These are phyloP conservation scores for Hylaeus anthracinus DNA, from an alignment of 1,140 invertebrate species.

Conservation along the genomic window DNA sequence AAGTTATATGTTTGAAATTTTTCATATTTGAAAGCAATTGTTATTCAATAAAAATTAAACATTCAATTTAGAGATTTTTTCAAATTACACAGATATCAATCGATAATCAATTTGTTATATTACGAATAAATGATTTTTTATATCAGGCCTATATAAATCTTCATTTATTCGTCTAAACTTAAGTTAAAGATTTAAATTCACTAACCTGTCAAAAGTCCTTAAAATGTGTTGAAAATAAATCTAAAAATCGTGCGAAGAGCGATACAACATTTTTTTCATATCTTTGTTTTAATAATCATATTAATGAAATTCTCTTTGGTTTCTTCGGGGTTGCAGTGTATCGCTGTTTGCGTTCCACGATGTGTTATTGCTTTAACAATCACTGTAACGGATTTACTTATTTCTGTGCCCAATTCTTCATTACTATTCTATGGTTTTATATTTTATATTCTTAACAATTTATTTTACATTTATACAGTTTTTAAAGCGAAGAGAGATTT, in stretches of 20 bases:
- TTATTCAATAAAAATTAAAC: too few relatives aligned
- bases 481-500: too few relatives aligned
- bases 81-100: too few relatives aligned
- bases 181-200: not conserved
- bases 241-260: not conserved
- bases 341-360: conserved; percentile 61
- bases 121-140: too few relatives aligned
- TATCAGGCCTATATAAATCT: not conserved
- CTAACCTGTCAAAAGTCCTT: not conserved
- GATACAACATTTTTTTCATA: conserved; percentile 32
- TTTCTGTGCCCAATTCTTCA: conserved; percentile 33
- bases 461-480: not conserved
- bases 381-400: conserved; percentile 59
- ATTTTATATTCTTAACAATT: not conserved
- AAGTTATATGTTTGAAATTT: too few relatives aligned
- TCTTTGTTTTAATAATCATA: conserved; percentile 49
- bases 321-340: conserved; percentile 53
- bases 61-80: too few relatives aligned
- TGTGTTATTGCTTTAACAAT: conserved; percentile 59
- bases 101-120: too few relatives aligned
- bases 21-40: too few relatives aligned
- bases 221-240: not conserved
- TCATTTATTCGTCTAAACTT: not conserved
- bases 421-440: conserved; percentile 1
- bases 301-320: conserved; percentile 59